A percentile compares a stretch with the other conserved stretches of the same genome.
phyloP scores from a whole-genome alignment of 2,113 vertebrate species.

The Bubo blakistoni region DNA sequence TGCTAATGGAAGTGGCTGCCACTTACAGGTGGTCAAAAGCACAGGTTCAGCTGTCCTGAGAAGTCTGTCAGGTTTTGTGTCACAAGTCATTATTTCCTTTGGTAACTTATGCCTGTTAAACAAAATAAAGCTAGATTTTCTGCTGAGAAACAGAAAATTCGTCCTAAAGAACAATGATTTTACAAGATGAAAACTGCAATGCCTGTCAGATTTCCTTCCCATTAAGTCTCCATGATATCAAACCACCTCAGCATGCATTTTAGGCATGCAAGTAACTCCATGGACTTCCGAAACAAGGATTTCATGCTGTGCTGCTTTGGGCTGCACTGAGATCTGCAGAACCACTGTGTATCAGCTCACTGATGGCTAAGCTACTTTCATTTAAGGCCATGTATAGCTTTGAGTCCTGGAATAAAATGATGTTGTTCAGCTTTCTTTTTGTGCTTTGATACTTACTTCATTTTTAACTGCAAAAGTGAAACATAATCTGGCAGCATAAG shows the following conservation, averaged over 20 bases:
- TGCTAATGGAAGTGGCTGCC: conserved; percentile 14
- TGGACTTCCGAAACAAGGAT: neutral
- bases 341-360: neutral
- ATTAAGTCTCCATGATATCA: neutral
- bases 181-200: neutral
- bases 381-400: neutral
- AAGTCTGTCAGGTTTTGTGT: neutral
- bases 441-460: neutral
- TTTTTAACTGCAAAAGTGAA: neutral
- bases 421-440: neutral
- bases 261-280: neutral
- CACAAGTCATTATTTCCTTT: neutral
- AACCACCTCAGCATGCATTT: neutral
- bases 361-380: neutral
- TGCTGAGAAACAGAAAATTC: neutral
- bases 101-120: neutral
- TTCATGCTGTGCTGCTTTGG: neutral
- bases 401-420: neutral
- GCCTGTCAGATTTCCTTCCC: neutral
- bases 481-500: neutral
- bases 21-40: neutral
- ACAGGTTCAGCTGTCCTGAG: neutral
- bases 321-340: neutral
- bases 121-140: neutral
- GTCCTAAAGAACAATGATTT: neutral